These are phyloP conservation scores for Acanthaster planci DNA, from an alignment of 35 echinoderm and acorn worm species.

Conservation along the genomic window DNA sequence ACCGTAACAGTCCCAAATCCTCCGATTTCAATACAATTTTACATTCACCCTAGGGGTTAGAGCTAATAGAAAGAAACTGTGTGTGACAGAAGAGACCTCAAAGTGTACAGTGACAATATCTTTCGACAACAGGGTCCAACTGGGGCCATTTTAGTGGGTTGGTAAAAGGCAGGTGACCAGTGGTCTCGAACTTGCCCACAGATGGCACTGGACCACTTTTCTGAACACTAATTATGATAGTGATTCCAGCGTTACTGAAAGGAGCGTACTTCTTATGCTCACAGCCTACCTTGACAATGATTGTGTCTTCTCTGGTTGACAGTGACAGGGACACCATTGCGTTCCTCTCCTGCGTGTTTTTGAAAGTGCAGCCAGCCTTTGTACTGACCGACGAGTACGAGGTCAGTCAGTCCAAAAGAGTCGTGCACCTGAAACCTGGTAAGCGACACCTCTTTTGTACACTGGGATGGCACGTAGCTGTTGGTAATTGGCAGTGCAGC, in stretches of 20 bases:
- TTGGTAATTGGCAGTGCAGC: no score
- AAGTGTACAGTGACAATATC: no score
- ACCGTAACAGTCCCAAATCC: constrained; percentile 4
- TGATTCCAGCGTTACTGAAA: no score
- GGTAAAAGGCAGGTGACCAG: background rate
- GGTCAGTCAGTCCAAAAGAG: constrained; percentile 23
- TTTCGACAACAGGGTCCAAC: no score
- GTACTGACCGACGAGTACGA: constrained; percentile 26
- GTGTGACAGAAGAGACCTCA: no score
- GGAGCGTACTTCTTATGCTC: no score
- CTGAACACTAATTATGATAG: background rate
- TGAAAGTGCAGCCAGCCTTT: constrained; percentile 39
- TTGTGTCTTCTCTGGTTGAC: background rate
- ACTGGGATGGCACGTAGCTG: no score
- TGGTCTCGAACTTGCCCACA: background rate
- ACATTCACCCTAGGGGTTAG: no score
- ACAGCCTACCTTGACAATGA: no score
- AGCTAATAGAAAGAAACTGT: no score
- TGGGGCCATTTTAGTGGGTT: no score
- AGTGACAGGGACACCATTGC: constrained; percentile 23
- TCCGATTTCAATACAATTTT: background rate
- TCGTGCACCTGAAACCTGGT: constrained; percentile 41
- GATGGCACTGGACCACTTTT: background rate
- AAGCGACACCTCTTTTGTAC: no score
- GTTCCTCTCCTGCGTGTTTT: constrained; percentile 32